Evolutionary conservation across 2,888 invertebrate species (phyloP), one percentile per base, ranked within the genome.

Genomic region (Tenodera sinensis): DNA sequence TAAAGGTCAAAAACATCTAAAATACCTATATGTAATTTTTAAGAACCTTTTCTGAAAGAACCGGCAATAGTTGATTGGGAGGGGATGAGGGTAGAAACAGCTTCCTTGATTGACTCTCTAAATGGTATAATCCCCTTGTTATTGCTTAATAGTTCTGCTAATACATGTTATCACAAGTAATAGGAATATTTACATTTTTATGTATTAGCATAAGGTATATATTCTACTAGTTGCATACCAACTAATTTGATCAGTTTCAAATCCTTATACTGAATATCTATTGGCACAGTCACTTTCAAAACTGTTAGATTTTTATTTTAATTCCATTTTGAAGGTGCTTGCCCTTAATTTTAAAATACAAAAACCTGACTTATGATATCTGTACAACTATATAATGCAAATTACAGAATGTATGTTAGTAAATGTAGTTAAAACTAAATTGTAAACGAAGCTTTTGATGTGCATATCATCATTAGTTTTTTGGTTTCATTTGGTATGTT

Each of bases 381-480:
- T 86, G 28, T 54, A 86, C n/a, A 20, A 7, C 14, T 86, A 71
- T 34, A 12, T 84, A 84, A n/a, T 30, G 84, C 28, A 30, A 84
- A 30, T 30, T 84, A 34, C 25, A 84, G n/a, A 84, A 34, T 85
- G 34, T 27, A 54, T 54, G 54, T 85, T 27, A 85, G 28, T 81
- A 86, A 81, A 25, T 86, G 86, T 86, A 86, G 86, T 15, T 15
- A 71, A 47, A 28, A 86, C 85, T 71, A 30, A 71, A 71, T 86
- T 86, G 86, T 86, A 89, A 42, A 85, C 34, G 84, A 85, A 83
- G 88, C 88, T 89, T 89, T 89, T 81, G 85, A 84, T 89, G 85
- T 89, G 85, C 82, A 83, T 89, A 28, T 83, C 85, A 14, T 81
- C 42, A 81, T 85, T 85, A 81, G 27, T 88, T 30, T 71, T 85